Base-by-base conservation (phyloP, 2,888 invertebrate species). In the Clostera curtula region DNA sequence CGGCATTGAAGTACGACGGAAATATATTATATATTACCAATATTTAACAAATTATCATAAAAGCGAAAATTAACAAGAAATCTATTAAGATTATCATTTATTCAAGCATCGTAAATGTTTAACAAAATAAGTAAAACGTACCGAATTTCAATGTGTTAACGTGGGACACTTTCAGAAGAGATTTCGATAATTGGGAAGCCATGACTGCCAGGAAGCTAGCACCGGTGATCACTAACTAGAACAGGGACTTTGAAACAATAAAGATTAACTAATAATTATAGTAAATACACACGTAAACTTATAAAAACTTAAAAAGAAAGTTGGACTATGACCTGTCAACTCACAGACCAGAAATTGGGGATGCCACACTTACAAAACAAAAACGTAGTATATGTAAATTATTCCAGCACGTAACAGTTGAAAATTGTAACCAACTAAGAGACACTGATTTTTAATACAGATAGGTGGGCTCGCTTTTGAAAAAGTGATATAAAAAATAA, bases 181-280 rank as follows among this genome's bases (percentile, higher is more conserved):
- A 66, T 69, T 80, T 83, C 17, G 82, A 72, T 47, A 82, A 62
- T 57, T 82, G 77, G 19, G 82, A 74, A 45, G 82, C 82, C 82
- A 83, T 83, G 34, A 34, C 50, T 64, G 44, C 36, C 36, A 35
- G 36, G 35, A 50, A 29, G 46, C 38, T 40, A 38, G 28, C 37
- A 38, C 40, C 27, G 36, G 30, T 36, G 38, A 43, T 41, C 36
- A 47, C 47, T 49, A 36, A 43, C 37, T 36, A 47, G 36, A 40
- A 40, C 27, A 30, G 34, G 26, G 37, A 47, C 34, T 43, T 41
- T 60, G 55, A 21, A 65, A 60, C 40, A 58, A 56, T 30, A 40
- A 36, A 45, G 31, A 27, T 30, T 38, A 36, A 32, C 40, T 35
- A 45, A 22, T 27, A 41, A 45, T 42, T 48, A 42, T 34, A 44